Conservation (phyloP, 2,797 vertebrate genomes). For the Myotis pilosus region DNA sequence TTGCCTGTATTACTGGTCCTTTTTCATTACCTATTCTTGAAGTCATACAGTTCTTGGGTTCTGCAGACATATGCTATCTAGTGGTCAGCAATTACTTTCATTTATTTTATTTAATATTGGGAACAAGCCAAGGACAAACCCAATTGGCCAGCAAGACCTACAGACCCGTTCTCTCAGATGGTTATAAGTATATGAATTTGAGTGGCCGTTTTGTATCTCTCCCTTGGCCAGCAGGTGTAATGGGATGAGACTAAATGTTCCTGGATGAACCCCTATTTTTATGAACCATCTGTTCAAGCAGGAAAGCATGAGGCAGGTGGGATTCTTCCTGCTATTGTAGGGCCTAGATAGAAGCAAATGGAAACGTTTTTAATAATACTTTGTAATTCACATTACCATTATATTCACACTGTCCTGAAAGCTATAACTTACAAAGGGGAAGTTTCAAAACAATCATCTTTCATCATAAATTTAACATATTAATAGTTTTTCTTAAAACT, state of each 20-base stretch:
- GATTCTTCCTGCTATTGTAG: neutral
- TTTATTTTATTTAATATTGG: neutral
- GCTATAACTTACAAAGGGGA: neutral
- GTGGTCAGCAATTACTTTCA: neutral
- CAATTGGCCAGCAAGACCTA: neutral
- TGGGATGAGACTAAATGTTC: conserved; percentile 48
- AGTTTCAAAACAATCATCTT: neutral
- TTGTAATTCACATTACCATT: neutral
- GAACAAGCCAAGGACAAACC: neutral
- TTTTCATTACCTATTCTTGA: neutral
- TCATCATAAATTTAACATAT: neutral
- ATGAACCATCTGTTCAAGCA: conserved; percentile 43
- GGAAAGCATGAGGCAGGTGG: conserved; percentile 16
- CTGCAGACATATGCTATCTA: neutral
- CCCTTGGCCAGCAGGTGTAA: conserved; percentile 3
- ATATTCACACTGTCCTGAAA: neutral
- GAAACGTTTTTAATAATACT: neutral
- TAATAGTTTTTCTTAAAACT: neutral
- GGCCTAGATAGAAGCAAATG: neutral
- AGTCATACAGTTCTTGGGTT: neutral
- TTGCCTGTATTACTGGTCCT: neutral
- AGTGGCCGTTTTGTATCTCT: neutral
- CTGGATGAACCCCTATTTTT: conserved; percentile 15
- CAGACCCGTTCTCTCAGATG: neutral
- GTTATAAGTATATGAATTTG: neutral